phyloP scores from a whole-genome alignment of 2,797 vertebrate species.

The Manis javanica region DNA sequence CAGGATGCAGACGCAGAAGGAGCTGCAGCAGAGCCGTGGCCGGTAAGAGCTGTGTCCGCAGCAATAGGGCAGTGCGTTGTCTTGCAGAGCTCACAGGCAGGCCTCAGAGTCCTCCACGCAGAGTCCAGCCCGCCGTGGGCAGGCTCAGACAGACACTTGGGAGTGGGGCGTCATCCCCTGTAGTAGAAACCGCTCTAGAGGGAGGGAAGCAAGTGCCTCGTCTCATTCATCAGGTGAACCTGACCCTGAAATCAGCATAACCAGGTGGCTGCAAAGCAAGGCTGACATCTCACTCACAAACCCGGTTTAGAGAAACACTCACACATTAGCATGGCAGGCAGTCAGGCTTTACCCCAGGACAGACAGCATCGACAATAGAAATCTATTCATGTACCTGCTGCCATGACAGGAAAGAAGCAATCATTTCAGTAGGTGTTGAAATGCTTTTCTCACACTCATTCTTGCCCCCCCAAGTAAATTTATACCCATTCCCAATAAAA shows the following conservation, averaged over 20 bases:
- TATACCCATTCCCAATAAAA: background rate
- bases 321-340: no score
- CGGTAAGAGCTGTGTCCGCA: conserved; percentile 78
- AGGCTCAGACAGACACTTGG: background rate
- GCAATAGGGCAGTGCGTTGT: background rate
- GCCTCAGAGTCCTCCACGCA: background rate
- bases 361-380: background rate
- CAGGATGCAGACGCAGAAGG: conserved; percentile 88
- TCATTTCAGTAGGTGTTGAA: conserved; percentile 29
- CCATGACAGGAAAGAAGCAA: background rate
- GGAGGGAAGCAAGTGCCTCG: background rate
- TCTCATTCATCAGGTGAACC: background rate
- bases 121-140: background rate
- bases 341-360: background rate
- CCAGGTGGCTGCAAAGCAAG: background rate
- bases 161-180: no score
- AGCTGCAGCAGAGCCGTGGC: conserved; percentile 76
- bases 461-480: background rate
- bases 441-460: background rate
- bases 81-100: background rate
- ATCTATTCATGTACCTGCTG: background rate
- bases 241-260: background rate
- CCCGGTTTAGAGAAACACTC: background rate
- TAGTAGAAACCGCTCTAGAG: background rate
- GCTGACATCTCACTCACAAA: background rate